Base-by-base conservation (phyloP, 2,888 invertebrate species). In the Nymphalis polychloros region DNA sequence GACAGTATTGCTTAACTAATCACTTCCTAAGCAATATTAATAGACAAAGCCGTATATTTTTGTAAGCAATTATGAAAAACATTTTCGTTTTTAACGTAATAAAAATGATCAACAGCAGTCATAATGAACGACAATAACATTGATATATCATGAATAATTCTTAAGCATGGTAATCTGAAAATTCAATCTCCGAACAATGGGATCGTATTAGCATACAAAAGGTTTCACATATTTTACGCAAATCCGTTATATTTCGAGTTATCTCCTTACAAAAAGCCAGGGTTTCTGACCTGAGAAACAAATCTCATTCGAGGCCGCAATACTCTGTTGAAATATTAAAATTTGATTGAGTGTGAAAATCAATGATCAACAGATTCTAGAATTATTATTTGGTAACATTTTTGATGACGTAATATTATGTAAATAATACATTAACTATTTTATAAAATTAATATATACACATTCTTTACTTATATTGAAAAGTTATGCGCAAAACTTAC, bases 161-260 rank as follows among this genome's bases (percentile, higher is more conserved):
- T 88, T 87, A 86, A 86, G 86, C 82, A 84, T 87, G 88, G 88
- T 88, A 88, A 86, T 89, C 89, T 84, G 84, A 88, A 90, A 89
- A 90, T 92, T 91, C 92, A 92, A 92, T 92, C 90, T 88, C 86
- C 90, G 89, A 90, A 91, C 91, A 90, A 92, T 91, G 85, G 88
- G 86, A 89, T 90, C 87, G 84, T 90, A 92, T 92, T 92, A 92
- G 88, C 92, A 92, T 92, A 92, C 90, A 92, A 91, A 92, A 91
- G 90, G 91, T 88, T 90, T 90, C 91, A 90, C 88, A 92, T 91
- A 92, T 92, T 89, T 91, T 89, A 90, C 89, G 89, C 85, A 88
- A 88, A 91, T 89, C 90, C 89, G 88, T 88, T 89, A 88, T 89
- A 90, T 89, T 90, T 90, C 88, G 90, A 89, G 89, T 88, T 90